A percentile compares a stretch with the other conserved stretches of the same genome.
These are phyloP conservation scores for Rhagium mordax DNA, from an alignment of 2,888 invertebrate species.

Conservation along the genomic window DNA sequence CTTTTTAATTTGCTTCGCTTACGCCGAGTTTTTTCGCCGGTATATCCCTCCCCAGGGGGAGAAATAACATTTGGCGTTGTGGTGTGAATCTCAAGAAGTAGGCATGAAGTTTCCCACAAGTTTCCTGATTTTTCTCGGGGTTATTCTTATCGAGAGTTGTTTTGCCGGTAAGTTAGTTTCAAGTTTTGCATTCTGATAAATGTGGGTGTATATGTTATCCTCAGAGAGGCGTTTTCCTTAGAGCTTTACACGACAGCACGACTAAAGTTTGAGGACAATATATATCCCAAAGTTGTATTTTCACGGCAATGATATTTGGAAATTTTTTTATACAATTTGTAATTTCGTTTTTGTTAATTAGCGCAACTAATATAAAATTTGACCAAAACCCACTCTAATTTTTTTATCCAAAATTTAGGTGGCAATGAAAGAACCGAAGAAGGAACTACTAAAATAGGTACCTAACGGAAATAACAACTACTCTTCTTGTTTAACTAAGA, in stretches of 20 bases:
- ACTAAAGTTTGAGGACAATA: too few species aligned
- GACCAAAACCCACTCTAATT: too few species aligned
- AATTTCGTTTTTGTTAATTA: too few species aligned
- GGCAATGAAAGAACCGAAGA: too few species aligned
- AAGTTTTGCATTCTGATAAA: background rate
- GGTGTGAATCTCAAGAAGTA: constrained; percentile 14
- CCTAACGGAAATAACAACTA: too few species aligned
- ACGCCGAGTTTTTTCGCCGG: constrained; percentile 1
- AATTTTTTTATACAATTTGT: too few species aligned
- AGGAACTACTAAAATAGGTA: too few species aligned
- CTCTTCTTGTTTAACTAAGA: too few species aligned
- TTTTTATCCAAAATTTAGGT: too few species aligned
- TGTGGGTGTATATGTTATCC: background rate
- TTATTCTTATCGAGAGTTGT: constrained; percentile 34
- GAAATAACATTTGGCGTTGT: constrained; percentile 6
- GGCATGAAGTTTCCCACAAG: constrained; percentile 31
- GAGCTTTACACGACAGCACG: background rate
- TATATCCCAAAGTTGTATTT: too few species aligned
- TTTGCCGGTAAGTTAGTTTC: constrained; percentile 36
- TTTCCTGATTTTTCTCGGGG: constrained; percentile 33
- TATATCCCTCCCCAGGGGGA: background rate
- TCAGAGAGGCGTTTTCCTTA: background rate
- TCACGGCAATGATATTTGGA: too few species aligned
- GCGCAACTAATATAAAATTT: too few species aligned
- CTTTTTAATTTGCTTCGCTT: background rate